Percentiles rank a stretch among this genome's conserved stretches.
Conservation (phyloP, 2,797 vertebrate genomes). For the Lepidocolaptes lacrymiger region DNA sequence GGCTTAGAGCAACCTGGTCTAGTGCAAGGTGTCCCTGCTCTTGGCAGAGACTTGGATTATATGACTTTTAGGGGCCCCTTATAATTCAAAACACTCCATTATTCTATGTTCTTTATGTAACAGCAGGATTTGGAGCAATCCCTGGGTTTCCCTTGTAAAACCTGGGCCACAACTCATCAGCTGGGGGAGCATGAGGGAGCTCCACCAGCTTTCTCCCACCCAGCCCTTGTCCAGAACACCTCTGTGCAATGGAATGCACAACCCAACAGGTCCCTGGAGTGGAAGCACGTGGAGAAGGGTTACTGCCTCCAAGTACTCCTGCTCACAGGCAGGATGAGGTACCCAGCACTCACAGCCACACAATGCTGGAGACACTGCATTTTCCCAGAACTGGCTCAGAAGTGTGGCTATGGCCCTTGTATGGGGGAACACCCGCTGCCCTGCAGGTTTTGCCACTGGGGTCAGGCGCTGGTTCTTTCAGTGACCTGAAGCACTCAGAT, state of each 20-base stretch:
- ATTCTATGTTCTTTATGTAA: background rate
- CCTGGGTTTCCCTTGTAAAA: background rate
- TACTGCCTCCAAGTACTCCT: background rate
- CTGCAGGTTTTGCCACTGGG: background rate
- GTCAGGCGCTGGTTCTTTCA: background rate
- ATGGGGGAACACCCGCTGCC: background rate
- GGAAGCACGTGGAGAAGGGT: background rate
- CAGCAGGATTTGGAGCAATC: background rate
- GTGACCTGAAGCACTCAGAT: background rate
- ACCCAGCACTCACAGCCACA: background rate
- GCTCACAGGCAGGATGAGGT: background rate
- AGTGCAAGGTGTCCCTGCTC: background rate
- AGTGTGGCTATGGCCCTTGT: fast-evolving
- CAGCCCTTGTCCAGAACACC: background rate
- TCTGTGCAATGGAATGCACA: background rate
- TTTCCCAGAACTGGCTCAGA: background rate
- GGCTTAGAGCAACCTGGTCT: background rate
- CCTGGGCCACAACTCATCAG: fast-evolving
- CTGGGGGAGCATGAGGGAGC: background rate
- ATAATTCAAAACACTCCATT: background rate
- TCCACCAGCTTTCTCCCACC: background rate
- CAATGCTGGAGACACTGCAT: fast-evolving
- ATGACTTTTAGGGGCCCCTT: background rate
- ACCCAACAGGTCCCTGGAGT: background rate
- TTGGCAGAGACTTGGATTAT: background rate